Evolutionary conservation across 2,888 invertebrate genomes (phyloP).

Genomic region (Drosophila testacea): DNA sequence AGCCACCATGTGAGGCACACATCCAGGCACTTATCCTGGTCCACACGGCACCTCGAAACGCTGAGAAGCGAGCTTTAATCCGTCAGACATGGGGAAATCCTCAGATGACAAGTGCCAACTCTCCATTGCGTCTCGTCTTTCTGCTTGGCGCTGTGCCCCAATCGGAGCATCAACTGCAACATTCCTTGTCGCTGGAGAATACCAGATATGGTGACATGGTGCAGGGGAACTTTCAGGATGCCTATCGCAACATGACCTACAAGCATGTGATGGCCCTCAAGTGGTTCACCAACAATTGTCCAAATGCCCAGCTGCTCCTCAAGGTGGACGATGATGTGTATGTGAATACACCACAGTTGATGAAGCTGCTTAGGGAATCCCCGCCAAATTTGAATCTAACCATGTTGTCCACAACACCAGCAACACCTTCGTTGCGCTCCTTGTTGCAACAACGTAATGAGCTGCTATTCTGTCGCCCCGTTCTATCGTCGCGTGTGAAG

Average conservation of each 20-base stretch:
- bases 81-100: slow-evolving; percentile 91
- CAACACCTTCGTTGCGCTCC: slow-evolving; percentile 22
- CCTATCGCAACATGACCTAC: slow-evolving; percentile 93
- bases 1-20: slow-evolving; percentile 86
- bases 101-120: slow-evolving; percentile 80
- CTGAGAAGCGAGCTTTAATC: slow-evolving; percentile 88
- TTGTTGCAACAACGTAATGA: slow-evolving; percentile 84
- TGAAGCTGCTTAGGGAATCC: slow-evolving; percentile 85
- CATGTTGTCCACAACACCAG: slow-evolving; percentile 15
- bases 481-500: slow-evolving; percentile 86
- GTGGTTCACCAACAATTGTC: slow-evolving; percentile 91
- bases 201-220: slow-evolving; percentile 88
- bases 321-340: slow-evolving; percentile 93
- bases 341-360: slow-evolving; percentile 88
- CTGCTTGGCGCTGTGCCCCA: slow-evolving; percentile 87
- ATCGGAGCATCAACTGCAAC: slow-evolving; percentile 81
- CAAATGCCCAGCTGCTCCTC: slow-evolving; percentile 88
- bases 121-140: slow-evolving; percentile 88
- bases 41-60: slow-evolving; percentile 89
- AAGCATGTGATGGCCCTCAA: slow-evolving; percentile 94
- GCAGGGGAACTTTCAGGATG: slow-evolving; percentile 91
- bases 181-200: slow-evolving; percentile 86
- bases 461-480: slow-evolving; percentile 88
- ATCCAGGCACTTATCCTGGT: slow-evolving; percentile 88
- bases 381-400: slow-evolving; percentile 47